Conservation (phyloP, 2,797 vertebrate genomes). For the Cuculus canorus region DNA sequence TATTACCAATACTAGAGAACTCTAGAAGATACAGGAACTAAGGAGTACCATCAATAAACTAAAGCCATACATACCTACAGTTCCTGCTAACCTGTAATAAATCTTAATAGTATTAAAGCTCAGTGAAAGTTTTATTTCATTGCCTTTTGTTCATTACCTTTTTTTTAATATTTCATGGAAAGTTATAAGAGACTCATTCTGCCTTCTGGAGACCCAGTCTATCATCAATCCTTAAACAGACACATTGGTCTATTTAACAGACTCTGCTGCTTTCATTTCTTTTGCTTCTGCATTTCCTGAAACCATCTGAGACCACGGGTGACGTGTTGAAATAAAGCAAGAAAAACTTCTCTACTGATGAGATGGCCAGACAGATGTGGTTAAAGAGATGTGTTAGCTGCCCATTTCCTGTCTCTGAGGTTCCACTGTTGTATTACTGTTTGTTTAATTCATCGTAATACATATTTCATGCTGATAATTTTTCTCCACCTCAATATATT, state of each 20-base stretch:
- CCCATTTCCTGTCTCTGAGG: background rate
- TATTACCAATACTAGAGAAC: background rate
- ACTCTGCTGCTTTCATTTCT: background rate
- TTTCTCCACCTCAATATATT: background rate
- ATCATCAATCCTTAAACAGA: background rate
- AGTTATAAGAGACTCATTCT: background rate
- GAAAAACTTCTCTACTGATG: background rate
- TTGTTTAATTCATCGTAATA: background rate
- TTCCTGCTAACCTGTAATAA: background rate
- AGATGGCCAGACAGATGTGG: background rate
- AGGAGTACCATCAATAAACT: background rate
- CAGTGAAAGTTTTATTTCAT: background rate
- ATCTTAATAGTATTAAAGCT: slow-evolving; percentile 6
- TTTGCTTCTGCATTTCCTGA: background rate
- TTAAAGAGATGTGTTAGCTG: background rate
- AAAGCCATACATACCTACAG: background rate
- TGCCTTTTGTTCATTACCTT: background rate
- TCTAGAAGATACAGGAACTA: background rate
- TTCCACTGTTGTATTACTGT: background rate
- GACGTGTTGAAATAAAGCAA: background rate
- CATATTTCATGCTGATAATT: background rate
- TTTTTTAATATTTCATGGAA: background rate
- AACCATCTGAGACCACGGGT: background rate
- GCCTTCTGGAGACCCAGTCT: background rate
- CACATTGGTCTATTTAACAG: background rate